These are phyloP conservation scores for Felis catus DNA, from an alignment of 2,113 vertebrate genomes.

Conservation along the genomic window DNA sequence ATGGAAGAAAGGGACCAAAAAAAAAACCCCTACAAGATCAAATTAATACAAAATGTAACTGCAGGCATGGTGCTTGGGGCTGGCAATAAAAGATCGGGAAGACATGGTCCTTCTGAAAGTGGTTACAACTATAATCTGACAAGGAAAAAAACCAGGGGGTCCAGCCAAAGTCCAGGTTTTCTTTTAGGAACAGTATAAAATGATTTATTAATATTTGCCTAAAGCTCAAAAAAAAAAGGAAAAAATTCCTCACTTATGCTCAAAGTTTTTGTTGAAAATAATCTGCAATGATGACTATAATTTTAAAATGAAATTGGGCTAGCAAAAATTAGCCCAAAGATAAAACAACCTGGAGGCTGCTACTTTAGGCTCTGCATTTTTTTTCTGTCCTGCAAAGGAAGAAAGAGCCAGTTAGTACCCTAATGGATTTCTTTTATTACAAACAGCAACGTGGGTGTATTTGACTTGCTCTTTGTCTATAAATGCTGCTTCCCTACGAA, in stretches of 20 bases:
- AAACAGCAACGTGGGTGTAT: not conserved
- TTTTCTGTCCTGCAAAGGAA: not conserved
- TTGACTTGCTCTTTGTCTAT: not conserved
- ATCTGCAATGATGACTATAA: not conserved
- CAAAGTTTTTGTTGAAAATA: not conserved
- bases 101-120: not conserved
- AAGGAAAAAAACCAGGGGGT: not conserved
- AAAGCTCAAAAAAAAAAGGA: not conserved
- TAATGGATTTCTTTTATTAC: not conserved
- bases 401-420: not conserved
- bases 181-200: slow-evolving; percentile 3
- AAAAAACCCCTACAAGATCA: not conserved
- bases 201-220: not conserved
- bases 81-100: not conserved
- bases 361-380: not conserved
- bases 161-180: not conserved
- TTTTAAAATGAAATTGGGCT: slow-evolving; percentile 1
- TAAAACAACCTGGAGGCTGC: not conserved
- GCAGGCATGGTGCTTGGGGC: not conserved
- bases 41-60: slow-evolving; percentile 38
- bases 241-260: not conserved
- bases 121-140: not conserved
- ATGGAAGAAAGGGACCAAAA: not conserved
- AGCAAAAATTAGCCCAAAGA: slow-evolving; percentile 28
- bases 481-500: not conserved